Evolutionary conservation across 2,797 vertebrate genomes (phyloP).

Genomic region (Sylvilagus floridanus): DNA sequence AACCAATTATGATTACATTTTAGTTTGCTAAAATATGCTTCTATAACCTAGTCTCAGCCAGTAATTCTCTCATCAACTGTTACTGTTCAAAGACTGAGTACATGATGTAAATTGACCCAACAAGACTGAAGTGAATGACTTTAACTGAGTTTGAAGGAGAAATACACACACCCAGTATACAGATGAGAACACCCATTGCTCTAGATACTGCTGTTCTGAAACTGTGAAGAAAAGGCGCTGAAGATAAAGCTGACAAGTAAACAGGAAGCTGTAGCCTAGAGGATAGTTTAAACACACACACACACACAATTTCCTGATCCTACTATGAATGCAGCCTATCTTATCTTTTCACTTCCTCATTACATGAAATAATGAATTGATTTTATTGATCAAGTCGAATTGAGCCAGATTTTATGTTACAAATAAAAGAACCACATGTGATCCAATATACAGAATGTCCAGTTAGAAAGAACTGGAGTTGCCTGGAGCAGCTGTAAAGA

Average conservation of each 20-base stretch:
- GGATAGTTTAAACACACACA: not conserved
- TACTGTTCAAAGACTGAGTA: not conserved
- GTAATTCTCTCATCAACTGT: not conserved
- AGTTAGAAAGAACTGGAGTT: not conserved
- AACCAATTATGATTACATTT: not conserved
- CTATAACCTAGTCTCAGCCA: not conserved
- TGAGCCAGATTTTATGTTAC: not conserved
- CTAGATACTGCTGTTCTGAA: not conserved
- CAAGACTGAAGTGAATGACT: not conserved
- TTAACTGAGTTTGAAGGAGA: not conserved
- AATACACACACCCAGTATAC: not conserved
- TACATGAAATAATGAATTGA: not conserved
- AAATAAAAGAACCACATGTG: not conserved
- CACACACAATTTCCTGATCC: not conserved
- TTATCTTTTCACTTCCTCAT: not conserved
- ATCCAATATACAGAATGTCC: not conserved
- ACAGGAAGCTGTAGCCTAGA: not conserved
- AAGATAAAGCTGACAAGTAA: not conserved
- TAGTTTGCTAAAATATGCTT: not conserved
- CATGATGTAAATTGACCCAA: not conserved
- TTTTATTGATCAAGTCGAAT: slow-evolving; percentile 7
- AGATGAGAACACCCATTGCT: not conserved
- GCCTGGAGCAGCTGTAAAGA: too few species aligned
- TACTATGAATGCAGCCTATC: not conserved
- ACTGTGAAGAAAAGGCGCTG: not conserved